Base-by-base conservation (phyloP, 2,113 vertebrate genomes). In the Pelmatolapia mariae region DNA sequence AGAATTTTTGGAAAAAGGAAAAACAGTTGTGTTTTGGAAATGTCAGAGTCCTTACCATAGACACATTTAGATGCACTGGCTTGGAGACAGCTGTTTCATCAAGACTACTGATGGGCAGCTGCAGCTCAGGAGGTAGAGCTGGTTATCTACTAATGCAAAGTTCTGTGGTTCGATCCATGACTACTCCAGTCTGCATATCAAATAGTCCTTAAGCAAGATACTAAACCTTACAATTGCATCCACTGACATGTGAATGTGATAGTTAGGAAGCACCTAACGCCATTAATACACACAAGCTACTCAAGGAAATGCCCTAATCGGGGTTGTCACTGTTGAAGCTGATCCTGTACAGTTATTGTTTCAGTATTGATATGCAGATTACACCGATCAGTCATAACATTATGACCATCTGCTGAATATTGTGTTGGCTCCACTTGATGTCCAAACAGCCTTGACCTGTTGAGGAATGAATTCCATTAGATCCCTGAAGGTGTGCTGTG, bases 391-490 rank as follows among this genome's bases (percentile, higher is more conserved):
- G 61, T 38, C 61, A 66, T 66, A 66, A 66, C 31, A 66, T 66
- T 36, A 66, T 66, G 61, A 66, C 61, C 31, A 66, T 38, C 18
- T 38, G 18, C 31, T 66, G 18, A 66, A 66, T 66, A 66, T n/a
- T 66, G 61, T 38, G 0, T 66, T 66, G 18, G 18, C 10, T 10
- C 61, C 18, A n/a, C 19, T 66, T 66, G 31, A 66, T n/a, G 61
- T 66, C 18, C 38, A 38, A 66, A 38, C 31, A 66, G 2, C 4
- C 3, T 5, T 66, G 61, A 38, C 31, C 61, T 66, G 61, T 38
- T 66, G 31, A 66, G 31, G 61, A n/a, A 38, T 66, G 18, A 38
- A 66, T 36, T 12, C 61, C 61, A 66, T 66, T 12, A 66, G 4
- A 66, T 66, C 4, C 4, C 1, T 66, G 61, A 66, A 36, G 18